These are phyloP conservation scores for Ophioninae sp. DNA, from an alignment of 2,888 invertebrate species.

Conservation along the genomic window DNA sequence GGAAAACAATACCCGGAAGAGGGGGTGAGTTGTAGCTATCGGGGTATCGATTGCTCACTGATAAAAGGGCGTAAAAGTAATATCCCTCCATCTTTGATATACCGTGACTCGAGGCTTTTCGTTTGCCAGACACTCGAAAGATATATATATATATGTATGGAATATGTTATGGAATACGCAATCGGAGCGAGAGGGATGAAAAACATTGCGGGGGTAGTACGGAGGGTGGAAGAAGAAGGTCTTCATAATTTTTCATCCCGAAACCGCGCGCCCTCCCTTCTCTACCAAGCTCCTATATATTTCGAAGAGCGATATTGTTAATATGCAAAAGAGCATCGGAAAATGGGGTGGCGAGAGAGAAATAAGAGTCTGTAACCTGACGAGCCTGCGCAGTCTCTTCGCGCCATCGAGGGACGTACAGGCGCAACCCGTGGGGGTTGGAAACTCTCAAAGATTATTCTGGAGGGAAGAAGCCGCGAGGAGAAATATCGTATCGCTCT, in stretches of 20 bases:
- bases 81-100: background rate
- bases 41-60: constrained; percentile 21
- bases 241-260: constrained; percentile 79
- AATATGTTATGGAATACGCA: constrained; percentile 3
- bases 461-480: background rate
- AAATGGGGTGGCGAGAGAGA: constrained; percentile 79
- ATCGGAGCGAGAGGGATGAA: constrained; percentile 38
- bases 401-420: constrained; percentile 10
- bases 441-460: constrained; percentile 34
- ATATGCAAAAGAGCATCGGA: constrained; percentile 81
- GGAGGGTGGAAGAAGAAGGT: constrained; percentile 65
- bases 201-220: constrained; percentile 22
- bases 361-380: constrained; percentile 74
- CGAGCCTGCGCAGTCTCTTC: constrained; percentile 59
- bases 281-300: constrained; percentile 66
- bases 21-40: constrained; percentile 42
- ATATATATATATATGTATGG: constrained; percentile 8
- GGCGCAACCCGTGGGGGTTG: constrained; percentile 52
- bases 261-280: constrained; percentile 63
- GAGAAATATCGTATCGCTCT: constrained; percentile 38
- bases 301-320: constrained; percentile 80
- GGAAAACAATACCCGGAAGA: constrained; percentile 11
- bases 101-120: background rate
- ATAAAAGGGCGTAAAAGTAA: constrained; percentile 16
- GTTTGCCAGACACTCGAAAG: background rate